Base-by-base conservation (phyloP, 2,113 vertebrate genomes). In the Pogonocichla stellata region DNA sequence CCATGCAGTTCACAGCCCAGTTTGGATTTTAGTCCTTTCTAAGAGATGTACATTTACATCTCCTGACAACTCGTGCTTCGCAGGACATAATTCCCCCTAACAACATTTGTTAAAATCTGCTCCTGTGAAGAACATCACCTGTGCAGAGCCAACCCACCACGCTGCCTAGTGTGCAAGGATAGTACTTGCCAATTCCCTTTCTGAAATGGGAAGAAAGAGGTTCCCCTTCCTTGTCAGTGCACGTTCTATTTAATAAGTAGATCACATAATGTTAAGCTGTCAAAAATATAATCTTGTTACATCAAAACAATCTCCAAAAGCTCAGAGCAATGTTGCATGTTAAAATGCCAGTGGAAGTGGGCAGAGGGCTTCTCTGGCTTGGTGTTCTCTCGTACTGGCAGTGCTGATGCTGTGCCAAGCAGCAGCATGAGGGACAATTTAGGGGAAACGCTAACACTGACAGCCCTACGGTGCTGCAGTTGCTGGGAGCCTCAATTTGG, bases 231-330 rank as follows among this genome's bases (percentile, higher is more conserved):
- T 50, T 40, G 36, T 75, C 85, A 73, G 51, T 62, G 43, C 38
- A 71, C 6, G 10, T 65, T 71, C 56, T 25, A 14, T 65, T 73
- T 74, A 92, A 93, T 93, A 92, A 85, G 83, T 51, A 91, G 81
- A 80, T 40, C 47, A 23, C 74, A 75, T 34, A 72, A 91, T 5
- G 33, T 38, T 58, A 61, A 80, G 45, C 69, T 96, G 91, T 90
- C 82, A 93, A 77, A 86, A 95, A 79, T 7, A 81, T 61, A 53
- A 34, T 66, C 79, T 77, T 60, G 43, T 74, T 85, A 74, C 36
- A 91, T 51, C 51, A 33, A 50, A 89, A 67, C 58, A 60, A 74
- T 33, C 77, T 93, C 64, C 43, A 31, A 51, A 77, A 31, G 48
- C 81, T 87, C 51, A 60, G 47, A 86, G 88, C 47, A 73, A 77